phyloP scores from a whole-genome alignment of 1,140 invertebrate species.

The Asbolus verrucosus region DNA sequence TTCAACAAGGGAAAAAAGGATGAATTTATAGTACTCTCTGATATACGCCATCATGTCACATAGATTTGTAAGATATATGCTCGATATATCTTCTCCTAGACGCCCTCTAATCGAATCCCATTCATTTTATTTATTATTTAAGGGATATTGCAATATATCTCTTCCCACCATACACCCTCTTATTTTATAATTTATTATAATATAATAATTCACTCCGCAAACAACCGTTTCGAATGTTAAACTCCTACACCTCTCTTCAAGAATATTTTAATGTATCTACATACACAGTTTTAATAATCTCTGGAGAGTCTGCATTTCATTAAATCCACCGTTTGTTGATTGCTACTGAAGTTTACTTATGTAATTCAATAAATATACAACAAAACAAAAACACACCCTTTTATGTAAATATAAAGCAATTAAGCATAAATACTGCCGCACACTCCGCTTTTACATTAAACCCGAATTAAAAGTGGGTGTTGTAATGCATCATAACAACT shows the following conservation, averaged over 20 bases:
- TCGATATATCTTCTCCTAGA: constrained; percentile 35
- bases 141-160: constrained; percentile 1
- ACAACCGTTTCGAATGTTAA: no score
- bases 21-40: constrained; percentile 54
- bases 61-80: constrained; percentile 46
- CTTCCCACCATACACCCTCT: background rate
- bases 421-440: constrained; percentile 15
- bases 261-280: no score
- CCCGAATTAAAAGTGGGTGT: background rate
- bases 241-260: no score
- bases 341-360: background rate
- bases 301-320: background rate
- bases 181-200: background rate
- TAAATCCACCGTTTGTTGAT: background rate
- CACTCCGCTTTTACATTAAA: background rate
- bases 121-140: constrained; percentile 45
- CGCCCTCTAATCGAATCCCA: constrained; percentile 42
- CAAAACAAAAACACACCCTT: constrained; percentile 25
- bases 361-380: constrained; percentile 17
- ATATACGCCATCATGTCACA: constrained; percentile 46
- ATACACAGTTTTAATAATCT: background rate
- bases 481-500: background rate
- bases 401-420: constrained; percentile 24
- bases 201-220: background rate
- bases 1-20: constrained; percentile 54